Conservation (phyloP, 2,888 invertebrate species). For the Ormyrus thymus region DNA sequence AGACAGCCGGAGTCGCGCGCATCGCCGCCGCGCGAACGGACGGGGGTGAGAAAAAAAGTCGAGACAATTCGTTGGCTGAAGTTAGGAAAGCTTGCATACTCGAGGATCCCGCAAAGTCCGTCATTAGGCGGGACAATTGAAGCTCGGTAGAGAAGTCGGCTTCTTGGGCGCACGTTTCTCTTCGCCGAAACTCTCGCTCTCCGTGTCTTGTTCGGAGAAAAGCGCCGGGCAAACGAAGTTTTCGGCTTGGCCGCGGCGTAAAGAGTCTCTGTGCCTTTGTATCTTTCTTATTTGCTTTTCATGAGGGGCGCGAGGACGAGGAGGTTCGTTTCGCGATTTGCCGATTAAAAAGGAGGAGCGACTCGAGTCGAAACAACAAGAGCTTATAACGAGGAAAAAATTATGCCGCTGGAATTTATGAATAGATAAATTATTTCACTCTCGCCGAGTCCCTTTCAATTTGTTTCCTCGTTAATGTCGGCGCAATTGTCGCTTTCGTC, state of each 20-base stretch:
- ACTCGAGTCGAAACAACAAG: neutral
- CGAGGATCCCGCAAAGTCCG: slow-evolving; percentile 12
- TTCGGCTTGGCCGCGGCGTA: neutral
- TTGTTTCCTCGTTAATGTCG: no score
- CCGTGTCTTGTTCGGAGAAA: neutral
- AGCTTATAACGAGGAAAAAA: slow-evolving; percentile 4
- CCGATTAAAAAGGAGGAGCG: slow-evolving; percentile 5
- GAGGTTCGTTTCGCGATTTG: slow-evolving; percentile 1
- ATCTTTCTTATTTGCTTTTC: slow-evolving; percentile 19
- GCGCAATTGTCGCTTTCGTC: no score
- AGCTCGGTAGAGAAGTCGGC: slow-evolving; percentile 3
- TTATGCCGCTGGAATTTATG: slow-evolving; percentile 28
- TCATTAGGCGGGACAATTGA: slow-evolving; percentile 46
- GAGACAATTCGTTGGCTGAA: slow-evolving; percentile 3
- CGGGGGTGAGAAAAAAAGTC: slow-evolving; percentile 16
- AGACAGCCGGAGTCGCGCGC: neutral
- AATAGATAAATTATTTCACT: slow-evolving; percentile 17
- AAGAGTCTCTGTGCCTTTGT: slow-evolving; percentile 2
- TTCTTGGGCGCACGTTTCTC: neutral
- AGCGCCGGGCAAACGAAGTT: neutral
- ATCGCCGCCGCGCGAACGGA: slow-evolving; percentile 3
- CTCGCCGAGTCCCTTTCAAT: no score
- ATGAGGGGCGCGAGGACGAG: no score
- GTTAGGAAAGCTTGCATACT: neutral
- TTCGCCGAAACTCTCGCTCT: neutral